phyloP scores from a whole-genome alignment of 92 coral and sea anemone genomes.

The Porites rus region DNA sequence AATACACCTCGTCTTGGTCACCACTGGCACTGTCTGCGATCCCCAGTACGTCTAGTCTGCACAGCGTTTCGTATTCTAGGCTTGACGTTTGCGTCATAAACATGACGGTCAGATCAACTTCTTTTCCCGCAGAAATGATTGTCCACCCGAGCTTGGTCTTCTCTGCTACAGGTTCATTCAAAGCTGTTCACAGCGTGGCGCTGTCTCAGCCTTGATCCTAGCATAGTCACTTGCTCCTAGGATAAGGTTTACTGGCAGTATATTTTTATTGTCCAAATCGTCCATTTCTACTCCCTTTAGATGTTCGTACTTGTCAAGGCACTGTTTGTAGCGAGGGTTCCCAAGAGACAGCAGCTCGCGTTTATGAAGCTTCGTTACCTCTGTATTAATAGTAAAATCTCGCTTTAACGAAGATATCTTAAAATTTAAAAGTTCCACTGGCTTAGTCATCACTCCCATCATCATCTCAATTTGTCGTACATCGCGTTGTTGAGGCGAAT shows the following conservation, averaged over 20 bases:
- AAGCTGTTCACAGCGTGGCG: conserved; percentile 14
- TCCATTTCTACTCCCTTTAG: neutral
- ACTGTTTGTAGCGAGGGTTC: conserved; percentile 13
- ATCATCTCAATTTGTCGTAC: neutral
- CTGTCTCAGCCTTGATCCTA: conserved; percentile 7
- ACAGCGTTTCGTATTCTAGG: neutral
- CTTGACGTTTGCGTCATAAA: conserved; percentile 11
- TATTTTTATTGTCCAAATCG: conserved; percentile 62
- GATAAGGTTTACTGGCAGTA: conserved; percentile 69
- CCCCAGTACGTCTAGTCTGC: conserved; percentile 31
- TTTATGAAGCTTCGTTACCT: conserved; percentile 60
- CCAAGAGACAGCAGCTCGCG: conserved; percentile 10
- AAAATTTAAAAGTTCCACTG: no score
- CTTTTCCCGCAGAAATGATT: conserved; percentile 11
- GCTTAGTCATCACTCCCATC: no score
- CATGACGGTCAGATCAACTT: conserved; percentile 19
- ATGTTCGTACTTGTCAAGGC: conserved; percentile 37
- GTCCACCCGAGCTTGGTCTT: conserved; percentile 29
- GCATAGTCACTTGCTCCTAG: conserved; percentile 24
- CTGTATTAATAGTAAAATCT: conserved; percentile 45
- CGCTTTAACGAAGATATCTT: conserved; percentile 40
- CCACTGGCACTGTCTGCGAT: conserved; percentile 14
- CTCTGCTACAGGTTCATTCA: conserved; percentile 17
- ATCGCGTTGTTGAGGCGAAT: conserved; percentile 54
- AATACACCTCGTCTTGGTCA: conserved; percentile 31